Evolutionary conservation across 2,797 vertebrate species (phyloP).

Genomic region (Zalophus californianus): DNA sequence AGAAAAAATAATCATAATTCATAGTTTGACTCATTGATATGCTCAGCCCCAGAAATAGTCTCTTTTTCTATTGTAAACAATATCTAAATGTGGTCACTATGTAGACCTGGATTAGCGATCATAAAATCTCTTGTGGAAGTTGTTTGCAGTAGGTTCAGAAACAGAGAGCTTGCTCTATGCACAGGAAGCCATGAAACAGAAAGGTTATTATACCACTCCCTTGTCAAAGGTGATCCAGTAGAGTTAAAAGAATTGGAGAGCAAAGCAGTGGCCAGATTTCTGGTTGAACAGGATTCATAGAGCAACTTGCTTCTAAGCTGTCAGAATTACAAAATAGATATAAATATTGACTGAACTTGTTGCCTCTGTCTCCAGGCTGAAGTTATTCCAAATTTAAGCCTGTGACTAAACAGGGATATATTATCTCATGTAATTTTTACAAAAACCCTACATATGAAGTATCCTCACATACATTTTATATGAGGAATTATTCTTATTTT

Average conservation of each 20-base stretch:
- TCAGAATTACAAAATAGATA: slow-evolving; percentile 44
- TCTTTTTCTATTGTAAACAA: background rate
- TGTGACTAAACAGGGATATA: background rate
- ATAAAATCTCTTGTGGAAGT: background rate
- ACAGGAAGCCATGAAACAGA: background rate
- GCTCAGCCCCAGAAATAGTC: background rate
- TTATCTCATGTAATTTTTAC: slow-evolving; percentile 5
- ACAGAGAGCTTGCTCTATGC: background rate
- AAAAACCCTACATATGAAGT: background rate
- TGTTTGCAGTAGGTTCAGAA: slow-evolving; percentile 21
- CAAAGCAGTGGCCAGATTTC: background rate
- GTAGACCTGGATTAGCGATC: background rate
- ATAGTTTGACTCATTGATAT: background rate
- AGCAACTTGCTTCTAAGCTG: background rate
- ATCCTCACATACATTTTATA: background rate
- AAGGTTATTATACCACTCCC: background rate
- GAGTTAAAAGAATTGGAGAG: background rate
- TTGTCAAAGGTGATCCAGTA: background rate
- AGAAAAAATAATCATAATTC: slow-evolving; percentile 28
- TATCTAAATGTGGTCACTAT: slow-evolving; percentile 7
- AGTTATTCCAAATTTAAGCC: background rate
- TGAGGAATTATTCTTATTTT: background rate
- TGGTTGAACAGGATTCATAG: background rate
- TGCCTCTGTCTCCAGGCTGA: background rate
- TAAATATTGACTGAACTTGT: background rate